Percentiles rank a stretch among this genome's conserved stretches.
Conservation (phyloP, 1,140 invertebrate species). For the Bilobella aurantiaca region DNA sequence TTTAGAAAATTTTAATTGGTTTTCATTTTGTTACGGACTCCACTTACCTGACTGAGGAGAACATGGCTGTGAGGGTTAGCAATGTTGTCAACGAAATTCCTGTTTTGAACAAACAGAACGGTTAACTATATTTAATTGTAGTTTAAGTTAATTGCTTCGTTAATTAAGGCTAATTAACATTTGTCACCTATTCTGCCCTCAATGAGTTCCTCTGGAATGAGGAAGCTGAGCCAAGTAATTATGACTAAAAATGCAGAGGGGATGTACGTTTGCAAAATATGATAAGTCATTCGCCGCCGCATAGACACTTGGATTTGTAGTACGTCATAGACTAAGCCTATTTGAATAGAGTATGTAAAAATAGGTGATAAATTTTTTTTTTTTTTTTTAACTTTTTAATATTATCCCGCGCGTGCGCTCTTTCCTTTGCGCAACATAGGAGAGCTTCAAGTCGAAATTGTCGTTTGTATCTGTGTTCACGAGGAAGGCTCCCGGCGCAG, state of each 20-base stretch:
- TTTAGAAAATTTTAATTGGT: no score
- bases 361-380: neutral
- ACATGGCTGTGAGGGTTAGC: slow-evolving; percentile 1
- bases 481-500: slow-evolving; percentile 9
- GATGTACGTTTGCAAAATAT: slow-evolving; percentile 43
- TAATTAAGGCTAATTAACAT: no score
- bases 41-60: slow-evolving; percentile 6
- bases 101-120: no score
- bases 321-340: neutral
- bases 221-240: slow-evolving; percentile 55
- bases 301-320: neutral
- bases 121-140: no score
- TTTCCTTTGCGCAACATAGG: neutral
- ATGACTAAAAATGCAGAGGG: slow-evolving; percentile 53
- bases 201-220: slow-evolving; percentile 52
- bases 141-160: no score
- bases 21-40: no score
- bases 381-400: neutral
- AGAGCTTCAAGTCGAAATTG: slow-evolving; percentile 12
- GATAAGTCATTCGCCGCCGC: neutral
- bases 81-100: slow-evolving; percentile 4
- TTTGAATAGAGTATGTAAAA: slow-evolving; percentile 1
- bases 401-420: neutral
- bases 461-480: slow-evolving; percentile 16
- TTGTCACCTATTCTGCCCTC: slow-evolving; percentile 44